Percentiles rank a stretch among this genome's conserved stretches.
Evolutionary conservation across 2,888 invertebrate genomes (phyloP).

Genomic region (Drosophila acutilabella): DNA sequence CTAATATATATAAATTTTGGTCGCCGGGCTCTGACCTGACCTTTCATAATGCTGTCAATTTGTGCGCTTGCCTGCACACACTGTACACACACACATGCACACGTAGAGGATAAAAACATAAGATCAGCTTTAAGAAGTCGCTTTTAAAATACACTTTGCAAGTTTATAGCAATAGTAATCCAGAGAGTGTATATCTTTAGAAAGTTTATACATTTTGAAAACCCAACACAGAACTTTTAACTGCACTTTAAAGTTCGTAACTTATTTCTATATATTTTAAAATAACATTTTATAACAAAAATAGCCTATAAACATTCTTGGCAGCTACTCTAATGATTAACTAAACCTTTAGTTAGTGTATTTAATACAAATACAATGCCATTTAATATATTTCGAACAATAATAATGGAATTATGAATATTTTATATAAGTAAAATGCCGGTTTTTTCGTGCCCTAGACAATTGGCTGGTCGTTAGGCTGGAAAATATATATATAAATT

Average conservation of each 20-base stretch:
- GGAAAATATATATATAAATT: conserved; percentile 51
- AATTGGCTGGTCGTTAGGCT: conserved; percentile 25
- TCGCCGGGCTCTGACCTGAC: conserved; percentile 69
- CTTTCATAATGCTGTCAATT: conserved; percentile 80
- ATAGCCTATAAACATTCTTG: no score
- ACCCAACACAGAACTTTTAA: no score
- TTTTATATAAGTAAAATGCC: conserved; percentile 56
- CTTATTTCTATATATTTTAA: background rate
- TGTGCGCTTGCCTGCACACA: conserved; percentile 76
- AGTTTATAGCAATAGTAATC: background rate
- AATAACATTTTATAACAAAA: no score
- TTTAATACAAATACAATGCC: conserved; percentile 30
- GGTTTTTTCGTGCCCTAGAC: conserved; percentile 13
- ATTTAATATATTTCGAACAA: conserved; percentile 51
- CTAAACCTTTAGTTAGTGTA: conserved; percentile 36
- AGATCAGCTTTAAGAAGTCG: conserved; percentile 6
- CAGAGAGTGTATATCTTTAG: no score
- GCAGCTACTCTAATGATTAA: background rate
- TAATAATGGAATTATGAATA: conserved; percentile 76
- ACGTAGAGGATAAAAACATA: conserved; percentile 2
- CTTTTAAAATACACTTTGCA: conserved; percentile 39
- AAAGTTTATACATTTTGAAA: no score
- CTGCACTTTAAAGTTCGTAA: background rate
- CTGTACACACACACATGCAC: conserved; percentile 31
- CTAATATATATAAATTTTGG: conserved; percentile 76